Percentiles rank a stretch among this genome's conserved stretches.
Conservation (phyloP, 1,140 invertebrate genomes). For the Drosophila subpulchrella region DNA sequence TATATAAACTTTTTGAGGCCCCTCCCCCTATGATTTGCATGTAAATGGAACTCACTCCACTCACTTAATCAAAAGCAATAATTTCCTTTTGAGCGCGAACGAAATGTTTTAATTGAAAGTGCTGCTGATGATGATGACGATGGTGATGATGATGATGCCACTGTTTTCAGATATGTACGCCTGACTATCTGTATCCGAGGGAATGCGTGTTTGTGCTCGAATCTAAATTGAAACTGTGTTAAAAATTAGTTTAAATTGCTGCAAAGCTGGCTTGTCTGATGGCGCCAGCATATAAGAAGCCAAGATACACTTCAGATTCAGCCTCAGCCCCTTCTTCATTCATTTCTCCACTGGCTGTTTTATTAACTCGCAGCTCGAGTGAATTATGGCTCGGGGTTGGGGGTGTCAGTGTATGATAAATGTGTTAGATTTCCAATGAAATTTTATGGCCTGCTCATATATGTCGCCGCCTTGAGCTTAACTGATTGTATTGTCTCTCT, state of each 20-base stretch:
- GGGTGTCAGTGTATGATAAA: slow-evolving; percentile 61
- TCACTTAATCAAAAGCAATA: slow-evolving; percentile 75
- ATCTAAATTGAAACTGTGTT: slow-evolving; percentile 73
- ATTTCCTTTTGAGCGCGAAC: slow-evolving; percentile 55
- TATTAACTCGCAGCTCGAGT: slow-evolving; percentile 36
- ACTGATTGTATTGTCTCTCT: slow-evolving; percentile 43
- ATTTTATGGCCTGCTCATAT: slow-evolving; percentile 56
- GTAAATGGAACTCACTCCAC: slow-evolving; percentile 37
- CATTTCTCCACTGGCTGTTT: slow-evolving; percentile 3
- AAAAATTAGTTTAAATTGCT: slow-evolving; percentile 73
- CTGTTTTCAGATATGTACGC: slow-evolving; percentile 19
- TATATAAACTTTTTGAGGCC: slow-evolving; percentile 14
- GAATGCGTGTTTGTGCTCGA: slow-evolving; percentile 33
- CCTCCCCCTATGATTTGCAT: slow-evolving; percentile 44
- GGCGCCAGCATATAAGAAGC: slow-evolving; percentile 62
- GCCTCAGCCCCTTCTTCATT: neutral
- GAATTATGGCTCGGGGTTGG: slow-evolving; percentile 55
- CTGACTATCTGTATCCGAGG: slow-evolving; percentile 1
- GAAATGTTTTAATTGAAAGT: slow-evolving; percentile 81
- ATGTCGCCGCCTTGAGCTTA: slow-evolving; percentile 51
- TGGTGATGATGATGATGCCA: slow-evolving; percentile 45
- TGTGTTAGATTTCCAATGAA: slow-evolving; percentile 81
- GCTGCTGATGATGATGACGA: slow-evolving; percentile 55
- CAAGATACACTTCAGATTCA: slow-evolving; percentile 9
- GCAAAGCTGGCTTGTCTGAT: slow-evolving; percentile 40